These are phyloP conservation scores for Mythimna ferrago DNA, from an alignment of 2,888 invertebrate species.

Conservation along the genomic window DNA sequence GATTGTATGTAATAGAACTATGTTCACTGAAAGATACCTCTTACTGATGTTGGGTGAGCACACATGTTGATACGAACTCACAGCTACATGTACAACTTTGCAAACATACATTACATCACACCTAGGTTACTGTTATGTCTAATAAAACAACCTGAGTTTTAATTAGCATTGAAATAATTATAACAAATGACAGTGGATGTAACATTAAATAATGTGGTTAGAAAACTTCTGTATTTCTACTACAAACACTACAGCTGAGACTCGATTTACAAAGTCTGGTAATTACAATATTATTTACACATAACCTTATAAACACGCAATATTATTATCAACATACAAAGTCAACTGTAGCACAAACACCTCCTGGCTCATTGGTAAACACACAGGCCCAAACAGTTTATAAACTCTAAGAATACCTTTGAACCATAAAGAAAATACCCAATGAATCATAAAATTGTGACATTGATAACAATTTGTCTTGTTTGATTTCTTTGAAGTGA, in stretches of 20 bases:
- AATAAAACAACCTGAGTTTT: constrained; percentile 18
- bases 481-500: background rate
- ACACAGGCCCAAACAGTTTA: background rate
- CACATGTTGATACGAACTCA: constrained; percentile 41
- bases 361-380: background rate
- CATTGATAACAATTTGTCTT: constrained; percentile 24
- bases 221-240: constrained; percentile 38
- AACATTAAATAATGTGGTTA: constrained; percentile 28
- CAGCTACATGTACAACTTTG: constrained; percentile 30
- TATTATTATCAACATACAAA: background rate
- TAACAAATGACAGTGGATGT: constrained; percentile 14
- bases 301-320: background rate
- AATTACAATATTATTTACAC: constrained; percentile 18
- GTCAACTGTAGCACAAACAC: background rate
- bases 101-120: constrained; percentile 45
- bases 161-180: constrained; percentile 18
- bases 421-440: constrained; percentile 15
- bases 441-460: constrained; percentile 15
- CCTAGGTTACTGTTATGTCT: constrained; percentile 19
- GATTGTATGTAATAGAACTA: constrained; percentile 37
- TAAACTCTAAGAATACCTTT: background rate
- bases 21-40: constrained; percentile 59
- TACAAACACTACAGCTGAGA: constrained; percentile 4
- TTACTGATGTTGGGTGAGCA: constrained; percentile 60
- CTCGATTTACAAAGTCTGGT: constrained; percentile 1